These are phyloP conservation scores for Columba livia DNA, from an alignment of 2,113 vertebrate species.

Conservation along the genomic window DNA sequence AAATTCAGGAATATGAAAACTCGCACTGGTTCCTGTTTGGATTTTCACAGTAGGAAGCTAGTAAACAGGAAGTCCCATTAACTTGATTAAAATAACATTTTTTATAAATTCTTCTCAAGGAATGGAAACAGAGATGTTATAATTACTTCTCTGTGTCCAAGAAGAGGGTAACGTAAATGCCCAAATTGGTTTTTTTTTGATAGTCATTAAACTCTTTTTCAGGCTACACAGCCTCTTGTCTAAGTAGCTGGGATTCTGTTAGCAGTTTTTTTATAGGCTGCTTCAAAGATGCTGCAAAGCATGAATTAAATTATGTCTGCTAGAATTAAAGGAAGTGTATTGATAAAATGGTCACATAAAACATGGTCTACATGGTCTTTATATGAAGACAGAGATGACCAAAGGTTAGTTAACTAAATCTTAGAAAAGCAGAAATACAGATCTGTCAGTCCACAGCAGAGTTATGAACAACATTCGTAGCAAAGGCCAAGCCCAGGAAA, in stretches of 20 bases:
- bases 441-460: not conserved
- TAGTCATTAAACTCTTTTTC: not conserved
- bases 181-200: not conserved
- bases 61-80: not conserved
- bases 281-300: not conserved
- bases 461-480: not conserved
- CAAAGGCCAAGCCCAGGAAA: not conserved
- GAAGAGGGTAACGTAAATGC: not conserved
- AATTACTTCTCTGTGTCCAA: not conserved
- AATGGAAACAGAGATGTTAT: not conserved
- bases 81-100: not conserved
- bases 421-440: not conserved
- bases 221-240: not conserved
- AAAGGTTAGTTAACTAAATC: not conserved
- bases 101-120: not conserved
- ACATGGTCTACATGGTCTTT: not conserved
- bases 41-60: not conserved
- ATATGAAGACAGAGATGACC: not conserved
- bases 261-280: not conserved
- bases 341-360: not conserved
- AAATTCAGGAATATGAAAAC: not conserved
- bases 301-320: not conserved
- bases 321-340: not conserved
- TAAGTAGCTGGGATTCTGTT: not conserved
- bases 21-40: not conserved